These are phyloP conservation scores for Salvelinus sp. DNA, from an alignment of 2,113 vertebrate genomes.

Conservation along the genomic window DNA sequence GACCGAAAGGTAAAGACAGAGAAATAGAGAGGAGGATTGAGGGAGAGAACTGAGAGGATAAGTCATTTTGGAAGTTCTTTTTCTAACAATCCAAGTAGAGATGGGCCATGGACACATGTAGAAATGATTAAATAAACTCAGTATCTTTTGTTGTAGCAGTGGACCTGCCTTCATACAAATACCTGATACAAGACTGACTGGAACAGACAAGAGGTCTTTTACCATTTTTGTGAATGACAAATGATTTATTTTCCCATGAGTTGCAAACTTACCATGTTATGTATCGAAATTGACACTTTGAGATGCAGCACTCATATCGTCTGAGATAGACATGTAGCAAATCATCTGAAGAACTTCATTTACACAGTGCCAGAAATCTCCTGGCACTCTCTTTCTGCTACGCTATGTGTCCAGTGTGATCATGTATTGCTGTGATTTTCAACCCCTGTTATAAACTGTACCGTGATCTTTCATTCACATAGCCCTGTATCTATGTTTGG, in stretches of 20 bases:
- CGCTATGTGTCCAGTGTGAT: conserved; percentile 57
- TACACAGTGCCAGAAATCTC: conserved; percentile 40
- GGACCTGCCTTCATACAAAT: background rate
- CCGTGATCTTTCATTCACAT: background rate
- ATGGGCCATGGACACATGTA: no score
- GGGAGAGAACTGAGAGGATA: background rate
- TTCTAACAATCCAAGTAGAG: no score
- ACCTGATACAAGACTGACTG: background rate
- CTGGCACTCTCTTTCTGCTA: conserved; percentile 54
- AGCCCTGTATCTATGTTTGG: background rate
- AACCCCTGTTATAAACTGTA: conserved; percentile 37
- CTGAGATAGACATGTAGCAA: conserved; percentile 73
- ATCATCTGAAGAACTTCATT: conserved; percentile 28
- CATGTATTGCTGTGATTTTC: conserved; percentile 58
- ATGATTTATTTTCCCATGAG: conserved; percentile 38
- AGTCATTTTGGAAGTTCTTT: background rate
- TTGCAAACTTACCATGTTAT: conserved; percentile 14
- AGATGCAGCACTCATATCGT: conserved; percentile 71
- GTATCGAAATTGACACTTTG: conserved; percentile 16
- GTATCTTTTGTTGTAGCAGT: background rate
- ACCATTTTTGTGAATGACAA: no score
- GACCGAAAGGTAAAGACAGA: background rate
- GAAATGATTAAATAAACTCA: no score
- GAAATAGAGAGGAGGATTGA: background rate
- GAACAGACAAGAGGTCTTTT: conserved; percentile 19